Evolutionary conservation across 2,797 vertebrate species (phyloP), one percentile per base, ranked within the genome.

Genomic region (Cirrhinus mrigala): DNA sequence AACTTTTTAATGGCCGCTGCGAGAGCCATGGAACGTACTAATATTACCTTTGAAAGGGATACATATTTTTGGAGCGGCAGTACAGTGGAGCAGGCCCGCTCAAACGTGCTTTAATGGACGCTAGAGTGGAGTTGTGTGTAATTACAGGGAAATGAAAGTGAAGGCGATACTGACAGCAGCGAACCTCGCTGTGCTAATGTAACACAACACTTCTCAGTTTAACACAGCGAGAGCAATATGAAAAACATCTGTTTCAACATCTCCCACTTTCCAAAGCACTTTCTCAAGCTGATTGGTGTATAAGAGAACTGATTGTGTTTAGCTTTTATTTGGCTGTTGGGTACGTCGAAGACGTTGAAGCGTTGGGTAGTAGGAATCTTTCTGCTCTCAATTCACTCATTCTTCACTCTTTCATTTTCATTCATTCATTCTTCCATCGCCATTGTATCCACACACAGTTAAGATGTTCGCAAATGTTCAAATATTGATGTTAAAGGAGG

Each of bases 241-340:
- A 94, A 92, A 94, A 94, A 93, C 94, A 94, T 94, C 92, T 95
- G 93, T 94, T 95, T 94, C 92, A 94, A 94, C 92, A 94, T 93
- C 89, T 92, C 89, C 89, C 90, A 79, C 92, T 94, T 93, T 91
- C 94, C 90, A 91, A 87, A 85, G 90, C 85, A 91, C 90, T 89
- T 82, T 88, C 89, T 91, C 89, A 88, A 91, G 90, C 90, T 91
- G 92, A 93, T 91, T 92, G 91, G 92, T 92, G 91, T 92, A 92
- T 88, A 56, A 92, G 90, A 91, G 92, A 91, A 92, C 92, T 92
- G 92, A 94, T 76, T 29, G 89, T 66, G 69, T 91, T 93, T 88
- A 78, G 81, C 90, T 94, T 92, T 92, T 90, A 88, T 91, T 90
- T 90, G 86, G 79, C 84, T 79, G 58, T 75, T 82, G 81, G 81